A percentile compares a stretch with the other conserved stretches of the same genome.
phyloP scores from a whole-genome alignment of 1,140 invertebrate genomes.

The Scylla paramamosain region DNA sequence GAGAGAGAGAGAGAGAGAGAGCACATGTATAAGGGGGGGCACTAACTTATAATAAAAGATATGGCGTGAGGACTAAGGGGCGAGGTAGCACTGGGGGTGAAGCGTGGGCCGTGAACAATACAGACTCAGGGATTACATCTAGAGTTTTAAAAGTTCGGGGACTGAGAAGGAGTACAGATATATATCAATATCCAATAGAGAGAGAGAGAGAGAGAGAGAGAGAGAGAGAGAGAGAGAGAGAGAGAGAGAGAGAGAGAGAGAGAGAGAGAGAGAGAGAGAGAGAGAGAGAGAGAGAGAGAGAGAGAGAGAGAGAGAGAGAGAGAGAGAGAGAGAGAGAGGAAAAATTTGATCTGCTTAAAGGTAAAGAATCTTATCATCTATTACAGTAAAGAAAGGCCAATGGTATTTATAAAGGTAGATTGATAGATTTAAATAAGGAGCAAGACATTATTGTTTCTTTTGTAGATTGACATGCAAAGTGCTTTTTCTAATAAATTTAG shows the following conservation, averaged over 20 bases:
- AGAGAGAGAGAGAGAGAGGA: no score
- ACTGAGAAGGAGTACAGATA: not conserved
- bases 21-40: no score
- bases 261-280: no score
- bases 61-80: not conserved
- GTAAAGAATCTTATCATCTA: not conserved
- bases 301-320: no score
- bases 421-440: not conserved
- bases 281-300: no score
- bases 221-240: no score
- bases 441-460: not conserved
- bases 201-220: no score
- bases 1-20: constrained; percentile 48
- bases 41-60: no score
- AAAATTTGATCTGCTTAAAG: not conserved
- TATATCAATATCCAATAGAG: no score
- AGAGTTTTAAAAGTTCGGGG: not conserved
- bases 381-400: not conserved
- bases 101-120: not conserved
- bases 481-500: not conserved
- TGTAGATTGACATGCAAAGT: not conserved
- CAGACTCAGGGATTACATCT: not conserved
- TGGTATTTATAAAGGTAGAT: not conserved
- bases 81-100: not conserved
- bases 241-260: no score